Evolutionary conservation across 2,113 vertebrate genomes (phyloP).

Genomic region (Lanius collurio): DNA sequence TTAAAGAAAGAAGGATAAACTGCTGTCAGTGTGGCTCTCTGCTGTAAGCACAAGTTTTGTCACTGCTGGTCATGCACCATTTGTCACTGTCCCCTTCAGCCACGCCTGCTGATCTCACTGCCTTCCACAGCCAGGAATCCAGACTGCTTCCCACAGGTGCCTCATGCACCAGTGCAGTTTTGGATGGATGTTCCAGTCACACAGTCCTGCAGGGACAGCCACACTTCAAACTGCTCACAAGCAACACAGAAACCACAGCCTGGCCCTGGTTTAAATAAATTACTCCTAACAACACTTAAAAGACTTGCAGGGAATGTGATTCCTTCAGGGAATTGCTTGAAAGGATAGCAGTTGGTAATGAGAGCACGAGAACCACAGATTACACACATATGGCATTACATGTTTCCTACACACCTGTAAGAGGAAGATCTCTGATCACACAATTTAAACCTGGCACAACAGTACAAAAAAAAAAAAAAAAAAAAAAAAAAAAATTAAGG

Average conservation of each 20-base stretch:
- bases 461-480: not conserved
- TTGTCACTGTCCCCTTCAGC: not conserved
- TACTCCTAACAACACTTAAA: not conserved
- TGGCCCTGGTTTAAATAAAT: not conserved
- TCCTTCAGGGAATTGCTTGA: not conserved
- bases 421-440: not conserved
- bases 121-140: not conserved
- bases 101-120: not conserved
- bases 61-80: not conserved
- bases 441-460: not conserved
- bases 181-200: not conserved
- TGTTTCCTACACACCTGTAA: not conserved
- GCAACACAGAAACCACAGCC: not conserved
- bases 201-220: not conserved
- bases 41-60: not conserved
- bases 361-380: not conserved
- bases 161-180: not conserved
- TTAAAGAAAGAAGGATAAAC: not conserved
- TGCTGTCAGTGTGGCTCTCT: not conserved
- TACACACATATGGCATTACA: not conserved
- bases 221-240: not conserved
- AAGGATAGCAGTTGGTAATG: not conserved
- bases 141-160: not conserved
- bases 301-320: fast-evolving
- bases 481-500: too few species aligned